These are phyloP conservation scores for Osmoderma eremita DNA, from an alignment of 2,888 invertebrate species.

Conservation along the genomic window DNA sequence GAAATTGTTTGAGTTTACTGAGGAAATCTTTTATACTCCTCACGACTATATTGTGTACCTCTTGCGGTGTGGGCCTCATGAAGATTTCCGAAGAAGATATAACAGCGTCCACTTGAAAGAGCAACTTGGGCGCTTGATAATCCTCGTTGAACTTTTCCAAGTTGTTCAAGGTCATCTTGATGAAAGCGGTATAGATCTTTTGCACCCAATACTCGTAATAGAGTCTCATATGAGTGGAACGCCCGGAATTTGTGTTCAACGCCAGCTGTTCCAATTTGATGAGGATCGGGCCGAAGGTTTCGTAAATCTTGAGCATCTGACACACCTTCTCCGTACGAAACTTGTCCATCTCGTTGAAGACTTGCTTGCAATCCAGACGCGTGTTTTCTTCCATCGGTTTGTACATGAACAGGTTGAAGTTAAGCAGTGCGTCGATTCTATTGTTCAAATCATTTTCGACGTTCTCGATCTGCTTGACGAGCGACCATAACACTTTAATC, in stretches of 20 bases:
- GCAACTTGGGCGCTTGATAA: slow-evolving; percentile 65
- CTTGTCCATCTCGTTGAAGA: slow-evolving; percentile 76
- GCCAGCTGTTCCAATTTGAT: slow-evolving; percentile 88
- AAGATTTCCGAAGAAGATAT: slow-evolving; percentile 80
- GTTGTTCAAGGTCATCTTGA: slow-evolving; percentile 76
- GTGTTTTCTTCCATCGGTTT: slow-evolving; percentile 50
- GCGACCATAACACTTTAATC: slow-evolving; percentile 71
- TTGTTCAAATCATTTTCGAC: slow-evolving; percentile 72
- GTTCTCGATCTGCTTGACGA: slow-evolving; percentile 76
- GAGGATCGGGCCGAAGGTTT: slow-evolving; percentile 82
- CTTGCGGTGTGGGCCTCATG: slow-evolving; percentile 77
- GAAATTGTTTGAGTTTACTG: slow-evolving; percentile 77
- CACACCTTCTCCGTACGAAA: slow-evolving; percentile 76
- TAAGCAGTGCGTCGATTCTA: slow-evolving; percentile 68
- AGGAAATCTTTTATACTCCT: slow-evolving; percentile 81
- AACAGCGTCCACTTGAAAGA: slow-evolving; percentile 84
- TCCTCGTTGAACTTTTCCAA: slow-evolving; percentile 74
- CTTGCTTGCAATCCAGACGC: slow-evolving; percentile 66
- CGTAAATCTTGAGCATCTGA: slow-evolving; percentile 77
- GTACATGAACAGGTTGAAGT: slow-evolving; percentile 70
- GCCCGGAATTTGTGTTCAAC: slow-evolving; percentile 81
- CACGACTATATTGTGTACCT: slow-evolving; percentile 81
- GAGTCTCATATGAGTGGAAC: slow-evolving; percentile 75
- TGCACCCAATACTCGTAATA: slow-evolving; percentile 88
- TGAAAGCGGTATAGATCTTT: slow-evolving; percentile 76